Evolutionary conservation across 1,140 invertebrate genomes (phyloP).

Genomic region (Trypoxylus dichotomus): DNA sequence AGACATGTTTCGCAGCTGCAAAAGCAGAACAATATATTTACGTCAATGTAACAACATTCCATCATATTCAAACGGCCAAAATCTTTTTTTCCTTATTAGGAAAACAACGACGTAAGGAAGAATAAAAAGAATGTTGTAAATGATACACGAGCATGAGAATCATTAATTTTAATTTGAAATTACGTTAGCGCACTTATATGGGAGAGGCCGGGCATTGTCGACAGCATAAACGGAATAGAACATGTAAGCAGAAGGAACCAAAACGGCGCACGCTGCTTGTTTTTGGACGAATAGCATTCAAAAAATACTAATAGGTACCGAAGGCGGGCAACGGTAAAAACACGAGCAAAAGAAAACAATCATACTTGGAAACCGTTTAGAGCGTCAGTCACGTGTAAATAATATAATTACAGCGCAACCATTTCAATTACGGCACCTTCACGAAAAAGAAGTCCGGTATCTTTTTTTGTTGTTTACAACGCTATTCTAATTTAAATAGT

Average conservation of each 20-base stretch:
- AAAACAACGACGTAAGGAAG: background rate
- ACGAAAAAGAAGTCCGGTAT: no score
- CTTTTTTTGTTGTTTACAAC: background rate
- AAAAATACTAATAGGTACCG: background rate
- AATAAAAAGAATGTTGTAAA: background rate
- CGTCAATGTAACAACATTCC: background rate
- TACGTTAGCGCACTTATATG: background rate
- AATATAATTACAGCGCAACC: background rate
- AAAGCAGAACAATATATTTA: background rate
- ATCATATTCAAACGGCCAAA: background rate
- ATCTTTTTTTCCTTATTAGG: background rate
- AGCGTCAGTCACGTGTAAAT: background rate
- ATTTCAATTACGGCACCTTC: background rate
- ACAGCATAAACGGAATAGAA: background rate
- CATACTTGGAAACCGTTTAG: background rate
- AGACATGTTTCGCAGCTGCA: no score
- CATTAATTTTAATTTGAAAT: slow-evolving; percentile 8
- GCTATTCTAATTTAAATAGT: slow-evolving; percentile 1
- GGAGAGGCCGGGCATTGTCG: background rate
- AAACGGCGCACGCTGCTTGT: background rate
- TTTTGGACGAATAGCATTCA: background rate
- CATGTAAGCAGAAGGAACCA: background rate
- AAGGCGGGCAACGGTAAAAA: background rate
- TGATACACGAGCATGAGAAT: slow-evolving; percentile 1
- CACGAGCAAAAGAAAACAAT: slow-evolving; percentile 6